Base-by-base conservation (phyloP, 2,888 invertebrate genomes). In the Malacosoma neustria region DNA sequence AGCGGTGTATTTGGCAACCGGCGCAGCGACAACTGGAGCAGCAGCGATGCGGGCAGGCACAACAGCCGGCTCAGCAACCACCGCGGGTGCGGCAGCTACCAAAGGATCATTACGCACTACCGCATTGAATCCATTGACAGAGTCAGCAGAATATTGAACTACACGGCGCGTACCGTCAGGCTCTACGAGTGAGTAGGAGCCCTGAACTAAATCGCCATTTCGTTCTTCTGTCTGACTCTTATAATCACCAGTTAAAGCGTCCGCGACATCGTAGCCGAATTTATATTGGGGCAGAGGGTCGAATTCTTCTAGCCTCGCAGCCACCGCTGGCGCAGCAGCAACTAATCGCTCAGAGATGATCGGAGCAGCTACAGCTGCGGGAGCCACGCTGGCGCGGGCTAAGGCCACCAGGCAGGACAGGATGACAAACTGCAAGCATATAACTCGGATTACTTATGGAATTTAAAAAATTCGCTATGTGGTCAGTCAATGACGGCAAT, bases 271-370 rank as follows among this genome's bases (percentile, higher is more conserved):
- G 46, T 81, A 82, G 29, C 72, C 79, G 45, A 71, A 81, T 33
- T 61, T 62, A 68, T 90, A 90, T 59, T 88, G 89, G 0, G 90
- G 90, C 36, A 80, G 66, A 0, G 87, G 77, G 55, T 89, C 88
- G 52, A 86, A 87, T 40, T 87, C 72, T 41, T 81, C 82, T 0
- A 80, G 37, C 29, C 61, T 53, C 33, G 63, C 63, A 6, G 57
- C 56, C 9, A 57, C 50, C 6, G 44, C 47, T 4, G 53, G 49
- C 7, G 56, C 54, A 40, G 54, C 63, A 5, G 70, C 72, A 1
- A 72, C 69, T 15, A 70, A 49, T 0, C 63, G 70, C 30, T 66
- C 67, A 1, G 68, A 69, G 1, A 68, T 57, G 2, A 67, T 43
- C 0, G 71, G 67, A 1, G 65, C 61, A 2, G 69, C 69, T 0